Evolutionary conservation across 2,113 vertebrate species (phyloP), one percentile per base, ranked within the genome.

Genomic region (Dipodomys stephensi): DNA sequence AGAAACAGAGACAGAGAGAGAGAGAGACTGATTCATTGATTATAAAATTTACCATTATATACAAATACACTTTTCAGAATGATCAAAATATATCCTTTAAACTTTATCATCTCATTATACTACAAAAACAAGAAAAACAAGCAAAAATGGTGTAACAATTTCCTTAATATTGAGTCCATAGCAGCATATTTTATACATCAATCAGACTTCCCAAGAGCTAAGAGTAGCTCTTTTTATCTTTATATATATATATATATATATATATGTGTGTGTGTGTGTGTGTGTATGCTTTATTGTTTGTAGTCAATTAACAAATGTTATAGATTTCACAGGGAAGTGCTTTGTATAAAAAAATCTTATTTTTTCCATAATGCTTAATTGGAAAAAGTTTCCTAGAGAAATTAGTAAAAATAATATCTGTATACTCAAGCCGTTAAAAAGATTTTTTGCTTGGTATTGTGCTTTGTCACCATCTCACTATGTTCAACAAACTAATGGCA

Each of bases 281-380:
- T 39, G 35, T 39, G 35, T 91, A 93, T 91, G 72, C 28, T 91
- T 46, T 44, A 80, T 64, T 92, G 71, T 87, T 94, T 90, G 11
- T 91, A 93, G 35, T n/a, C 39, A 96, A 95, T 91, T 91, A 91
- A 91, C 89, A 80, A 86, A 76, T 83, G 19, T 71, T 92, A 91
- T 27, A 95, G 23, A 83, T 87, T 86, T 81, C 28, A 44, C 62
- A 83, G 23, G 28, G 15, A 95, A 30, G 2, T 81, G n/a, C 87
- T 64, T 88, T 91, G 64, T 30, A 28, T 28, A 86, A 84, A 76
- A 49, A 83, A 82, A 62, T 68, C 79, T 10, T 79, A 69, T 79
- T 86, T 28, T 95, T 91, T 80, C 16, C 7, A 65, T 28, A 71
- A 53, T 92, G 12, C 11, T 95, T 95, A 87, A 87, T 44, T 94